Base-by-base conservation (phyloP, 2,113 vertebrate species). In the Corythornis vintsioides region DNA sequence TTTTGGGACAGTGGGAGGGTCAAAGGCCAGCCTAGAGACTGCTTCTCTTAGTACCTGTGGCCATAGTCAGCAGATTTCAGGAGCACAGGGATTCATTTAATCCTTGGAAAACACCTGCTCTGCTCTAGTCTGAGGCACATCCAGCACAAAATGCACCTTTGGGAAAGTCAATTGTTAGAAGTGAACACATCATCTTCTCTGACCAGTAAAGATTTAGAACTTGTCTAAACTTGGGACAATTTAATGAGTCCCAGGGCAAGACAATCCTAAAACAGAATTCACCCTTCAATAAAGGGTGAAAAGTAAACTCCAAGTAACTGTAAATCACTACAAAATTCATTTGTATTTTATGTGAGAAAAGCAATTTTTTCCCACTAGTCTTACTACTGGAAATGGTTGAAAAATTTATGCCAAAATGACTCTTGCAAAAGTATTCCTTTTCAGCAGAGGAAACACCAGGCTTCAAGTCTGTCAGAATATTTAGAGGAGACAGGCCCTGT, bases 111-210 rank as follows among this genome's bases (percentile, higher is more conserved):
- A 67, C 10, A 45, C 7, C 15, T 31, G 20, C 52, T 73, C 33
- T 0, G 0, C 28, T 75, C 38, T 13, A 70, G 38, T 3, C 43
- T 13, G 14, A 0, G 1, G 28, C 67, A 64, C 0, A 6, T 11
- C 15, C 48, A 42, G n/a, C 3, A 3, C 43, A 90, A 52, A 52
- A 77, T 3, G 13, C 14, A 56, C 21, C 50, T 78, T 13, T 15
- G 24, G n/a, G n/a, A 57, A 67, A 67, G 59, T 24, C 26, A 74
- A 0, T 40, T 65, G 12, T 33, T 52, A 35, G 52, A 60, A 50
- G 15, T 14, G 17, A 69, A 42, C 25, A 21, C 38, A 29, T 8
- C 38, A n/a, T 7, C 63, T 71, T 25, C 21, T 57, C 3, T 31
- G 38, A 73, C 16, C 28, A 57, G 19, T 65, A 53, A 20, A 81